These are phyloP conservation scores for Spinus pinus DNA, from an alignment of 2,797 vertebrate species.

Conservation along the genomic window DNA sequence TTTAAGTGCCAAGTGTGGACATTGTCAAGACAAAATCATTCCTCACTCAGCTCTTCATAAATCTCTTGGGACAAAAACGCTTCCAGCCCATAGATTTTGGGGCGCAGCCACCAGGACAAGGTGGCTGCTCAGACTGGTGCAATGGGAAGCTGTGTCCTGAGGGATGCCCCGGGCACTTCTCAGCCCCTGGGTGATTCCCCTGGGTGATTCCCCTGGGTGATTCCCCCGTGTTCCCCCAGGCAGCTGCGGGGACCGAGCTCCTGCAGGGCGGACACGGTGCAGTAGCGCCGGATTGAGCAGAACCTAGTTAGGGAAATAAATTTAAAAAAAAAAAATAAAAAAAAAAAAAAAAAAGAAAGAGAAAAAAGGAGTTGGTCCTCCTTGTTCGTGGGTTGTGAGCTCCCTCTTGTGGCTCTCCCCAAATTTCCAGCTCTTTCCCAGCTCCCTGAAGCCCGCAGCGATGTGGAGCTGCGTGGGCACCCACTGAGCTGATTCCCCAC, in stretches of 20 bases:
- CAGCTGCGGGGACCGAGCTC: neutral
- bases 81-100: neutral
- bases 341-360: fast-evolving
- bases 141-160: fast-evolving
- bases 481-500: fast-evolving
- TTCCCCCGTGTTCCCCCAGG: neutral
- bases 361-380: fast-evolving
- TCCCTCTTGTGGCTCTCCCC: conserved; percentile 67
- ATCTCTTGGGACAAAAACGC: neutral
- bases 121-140: fast-evolving
- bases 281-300: neutral
- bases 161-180: neutral
- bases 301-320: neutral
- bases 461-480: fast-evolving
- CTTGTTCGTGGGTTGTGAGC: conserved; percentile 36
- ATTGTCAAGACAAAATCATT: neutral
- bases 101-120: fast-evolving
- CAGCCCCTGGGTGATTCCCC: neutral
- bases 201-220: neutral
- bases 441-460: neutral
- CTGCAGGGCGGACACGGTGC: neutral
- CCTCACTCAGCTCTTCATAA: neutral
- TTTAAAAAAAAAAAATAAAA: too few relatives aligned
- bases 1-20: neutral
- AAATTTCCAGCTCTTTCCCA: neutral